phyloP scores from a whole-genome alignment of 2,797 vertebrate genomes.

The Sus cebifrons region DNA sequence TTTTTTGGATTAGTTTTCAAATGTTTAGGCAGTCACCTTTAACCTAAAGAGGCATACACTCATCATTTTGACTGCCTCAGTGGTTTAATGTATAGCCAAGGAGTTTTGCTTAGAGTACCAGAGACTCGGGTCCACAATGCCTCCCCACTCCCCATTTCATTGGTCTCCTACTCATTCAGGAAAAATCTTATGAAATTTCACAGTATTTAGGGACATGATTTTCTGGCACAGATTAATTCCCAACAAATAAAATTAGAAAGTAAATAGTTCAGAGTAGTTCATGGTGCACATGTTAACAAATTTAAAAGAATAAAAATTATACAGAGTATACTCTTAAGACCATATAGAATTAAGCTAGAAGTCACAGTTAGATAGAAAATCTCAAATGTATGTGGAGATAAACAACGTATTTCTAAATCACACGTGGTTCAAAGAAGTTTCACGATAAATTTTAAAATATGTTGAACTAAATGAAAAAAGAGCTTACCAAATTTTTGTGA shows the following conservation, averaged over 20 bases:
- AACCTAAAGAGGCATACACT: background rate
- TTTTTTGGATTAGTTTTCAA: background rate
- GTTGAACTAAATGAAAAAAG: constrained; percentile 28
- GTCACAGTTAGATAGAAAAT: background rate
- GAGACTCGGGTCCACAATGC: background rate
- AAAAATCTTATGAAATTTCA: constrained; percentile 7
- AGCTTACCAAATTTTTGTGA: background rate
- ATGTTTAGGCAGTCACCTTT: background rate
- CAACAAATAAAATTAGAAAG: background rate
- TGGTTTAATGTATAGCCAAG: background rate
- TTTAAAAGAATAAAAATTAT: background rate
- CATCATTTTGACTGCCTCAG: background rate
- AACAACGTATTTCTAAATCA: background rate
- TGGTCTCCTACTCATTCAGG: background rate
- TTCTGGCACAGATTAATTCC: background rate
- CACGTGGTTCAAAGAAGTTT: background rate
- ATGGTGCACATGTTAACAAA: background rate
- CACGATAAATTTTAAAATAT: background rate
- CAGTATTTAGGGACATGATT: constrained; percentile 6
- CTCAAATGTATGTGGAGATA: background rate
- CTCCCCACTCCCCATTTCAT: too few relatives aligned
- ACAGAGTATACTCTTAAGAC: background rate
- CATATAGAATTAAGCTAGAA: background rate
- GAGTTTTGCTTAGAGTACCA: background rate
- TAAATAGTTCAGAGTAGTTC: background rate